phyloP scores from a whole-genome alignment of 2,888 invertebrate genomes.

The Eupithecia insigniata region DNA sequence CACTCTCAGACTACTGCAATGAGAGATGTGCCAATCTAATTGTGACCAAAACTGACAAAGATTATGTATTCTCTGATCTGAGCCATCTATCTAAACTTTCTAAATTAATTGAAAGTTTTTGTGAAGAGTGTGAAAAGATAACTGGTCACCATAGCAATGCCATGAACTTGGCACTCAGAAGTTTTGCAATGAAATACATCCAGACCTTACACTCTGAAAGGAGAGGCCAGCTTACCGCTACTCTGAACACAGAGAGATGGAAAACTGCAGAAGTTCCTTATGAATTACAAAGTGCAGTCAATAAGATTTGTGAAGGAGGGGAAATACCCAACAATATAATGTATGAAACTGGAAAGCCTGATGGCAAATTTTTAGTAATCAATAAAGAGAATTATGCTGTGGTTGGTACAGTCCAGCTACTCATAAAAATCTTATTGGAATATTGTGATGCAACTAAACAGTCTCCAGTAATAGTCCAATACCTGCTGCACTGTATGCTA shows the following conservation, averaged over 20 bases:
- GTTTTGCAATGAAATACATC: slow-evolving; percentile 95
- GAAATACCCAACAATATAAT: slow-evolving; percentile 72
- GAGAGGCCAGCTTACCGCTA: slow-evolving; percentile 91
- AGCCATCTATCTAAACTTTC: slow-evolving; percentile 91
- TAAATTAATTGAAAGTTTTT: slow-evolving; percentile 91
- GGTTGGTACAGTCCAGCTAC: slow-evolving; percentile 92
- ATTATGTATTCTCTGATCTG: slow-evolving; percentile 87
- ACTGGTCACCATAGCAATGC: slow-evolving; percentile 91
- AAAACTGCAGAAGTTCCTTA: slow-evolving; percentile 95
- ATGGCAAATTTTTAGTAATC: slow-evolving; percentile 85
- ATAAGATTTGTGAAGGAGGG: slow-evolving; percentile 85
- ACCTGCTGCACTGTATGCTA: slow-evolving; percentile 92
- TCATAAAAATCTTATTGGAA: slow-evolving; percentile 95
- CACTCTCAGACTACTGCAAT: slow-evolving; percentile 96
- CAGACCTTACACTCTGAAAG: slow-evolving; percentile 95
- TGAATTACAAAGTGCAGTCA: slow-evolving; percentile 94
- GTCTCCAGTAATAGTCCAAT: slow-evolving; percentile 90
- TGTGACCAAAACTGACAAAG: slow-evolving; percentile 89
- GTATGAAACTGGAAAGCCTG: slow-evolving; percentile 72
- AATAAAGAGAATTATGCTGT: slow-evolving; percentile 90
- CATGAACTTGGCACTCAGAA: slow-evolving; percentile 91
- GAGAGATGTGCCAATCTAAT: slow-evolving; percentile 96
- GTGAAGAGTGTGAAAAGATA: slow-evolving; percentile 88
- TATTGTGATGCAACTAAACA: slow-evolving; percentile 93
- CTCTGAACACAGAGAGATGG: slow-evolving; percentile 97